Conservation (phyloP, 2,888 invertebrate genomes). For the Carterocephalus palaemon region DNA sequence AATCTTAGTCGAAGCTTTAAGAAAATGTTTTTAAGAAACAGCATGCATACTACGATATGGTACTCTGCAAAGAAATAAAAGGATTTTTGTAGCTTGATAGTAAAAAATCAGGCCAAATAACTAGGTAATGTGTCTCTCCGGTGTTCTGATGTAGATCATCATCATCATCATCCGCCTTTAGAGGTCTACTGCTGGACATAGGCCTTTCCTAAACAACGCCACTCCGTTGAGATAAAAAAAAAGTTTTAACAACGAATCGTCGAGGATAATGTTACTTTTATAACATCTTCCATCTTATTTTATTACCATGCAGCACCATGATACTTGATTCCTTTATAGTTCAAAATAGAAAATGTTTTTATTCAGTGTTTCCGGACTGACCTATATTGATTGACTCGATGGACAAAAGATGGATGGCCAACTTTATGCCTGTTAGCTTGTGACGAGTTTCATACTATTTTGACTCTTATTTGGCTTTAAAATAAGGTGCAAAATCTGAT, state of each 20-base stretch:
- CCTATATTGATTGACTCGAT: slow-evolving; percentile 59
- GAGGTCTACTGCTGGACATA: no score
- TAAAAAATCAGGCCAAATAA: no score
- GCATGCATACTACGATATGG: no score
- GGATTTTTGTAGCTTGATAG: no score
- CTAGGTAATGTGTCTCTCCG: no score
- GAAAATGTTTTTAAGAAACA: no score
- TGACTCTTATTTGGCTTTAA: slow-evolving; percentile 26
- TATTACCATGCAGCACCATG: slow-evolving; percentile 27
- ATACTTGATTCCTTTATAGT: slow-evolving; percentile 30
- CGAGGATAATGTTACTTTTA: slow-evolving; percentile 1
- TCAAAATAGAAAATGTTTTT: slow-evolving; percentile 45
- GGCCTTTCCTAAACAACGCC: no score
- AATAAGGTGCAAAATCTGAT: slow-evolving; percentile 27
- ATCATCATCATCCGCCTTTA: no score
- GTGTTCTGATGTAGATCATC: no score
- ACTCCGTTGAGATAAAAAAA: no score
- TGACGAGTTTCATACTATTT: slow-evolving; percentile 7
- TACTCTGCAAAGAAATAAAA: no score
- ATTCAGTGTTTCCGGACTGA: slow-evolving; percentile 52
- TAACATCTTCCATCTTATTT: slow-evolving; percentile 21
- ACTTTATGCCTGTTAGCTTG: slow-evolving; percentile 33
- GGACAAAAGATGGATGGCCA: slow-evolving; percentile 52
- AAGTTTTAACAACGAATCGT: neutral
- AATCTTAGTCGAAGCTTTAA: no score